Evolutionary conservation across 2,113 vertebrate genomes (phyloP), one percentile per base, ranked within the genome.

Genomic region (Orientallactaga bullata): DNA sequence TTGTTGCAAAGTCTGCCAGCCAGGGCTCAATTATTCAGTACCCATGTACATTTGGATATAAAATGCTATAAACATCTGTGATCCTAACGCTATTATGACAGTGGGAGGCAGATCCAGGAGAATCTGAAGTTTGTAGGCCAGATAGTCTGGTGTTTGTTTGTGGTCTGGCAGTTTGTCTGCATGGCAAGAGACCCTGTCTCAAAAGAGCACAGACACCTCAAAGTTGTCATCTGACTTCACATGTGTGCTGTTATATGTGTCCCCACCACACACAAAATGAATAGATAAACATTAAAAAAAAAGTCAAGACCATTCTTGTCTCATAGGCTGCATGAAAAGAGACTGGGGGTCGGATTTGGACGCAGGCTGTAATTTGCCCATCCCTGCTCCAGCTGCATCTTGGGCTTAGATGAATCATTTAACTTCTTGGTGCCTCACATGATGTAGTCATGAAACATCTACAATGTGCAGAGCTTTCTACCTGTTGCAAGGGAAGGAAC

Each of bases 291-390:
- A 78, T 8, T 11, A 20, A 12, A 60, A 5, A 89, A 95, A 78
- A 83, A 79, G 47, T 28, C 73, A 89, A 87, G 90, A 55, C 20
- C 30, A n/a, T 92, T 58, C 30, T 76, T 55, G 80, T 42, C 66
- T 93, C 23, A 32, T 1, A 30, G 21, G 21, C 42, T 83, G 17
- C 28, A 37, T 16, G 47, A 55, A 80, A 81, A 7, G n/a, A 72
- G 63, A 69, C 13, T 21, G 16, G 18, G 9, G 55, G 18, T 37
- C n/a, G 28, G 55, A 32, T 72, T 39, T 81, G 37, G 24, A 71
- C 2, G 10, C 7, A 17, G 4, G 16, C 42, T 6, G 3, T 6
- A 10, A 23, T 68, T 90, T 47, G 66, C 42, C 26, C 69, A 39
- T 3, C 12, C 60, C 51, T 30, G 39, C 23, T 37, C 78, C 65